phyloP scores from a whole-genome alignment of 2,888 invertebrate species.

The Hedya salicella region DNA sequence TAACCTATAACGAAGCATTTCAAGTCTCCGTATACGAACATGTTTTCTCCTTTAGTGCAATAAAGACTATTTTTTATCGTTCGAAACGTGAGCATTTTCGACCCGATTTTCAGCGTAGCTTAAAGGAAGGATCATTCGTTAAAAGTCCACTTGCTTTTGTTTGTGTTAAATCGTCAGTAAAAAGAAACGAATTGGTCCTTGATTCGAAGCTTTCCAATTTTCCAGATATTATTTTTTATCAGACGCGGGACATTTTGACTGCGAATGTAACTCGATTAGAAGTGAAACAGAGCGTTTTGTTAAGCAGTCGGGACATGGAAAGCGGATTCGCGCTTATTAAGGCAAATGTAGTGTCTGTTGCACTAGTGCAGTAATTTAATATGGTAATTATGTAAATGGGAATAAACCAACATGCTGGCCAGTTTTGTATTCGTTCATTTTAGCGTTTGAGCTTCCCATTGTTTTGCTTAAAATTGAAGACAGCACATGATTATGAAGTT shows the following conservation, averaged over 20 bases:
- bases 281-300: neutral
- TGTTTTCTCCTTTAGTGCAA: neutral
- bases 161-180: slow-evolving; percentile 47
- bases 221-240: slow-evolving; percentile 43
- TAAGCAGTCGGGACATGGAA: neutral
- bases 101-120: slow-evolving; percentile 31
- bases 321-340: slow-evolving; percentile 6
- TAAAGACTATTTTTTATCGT: slow-evolving; percentile 15
- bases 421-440: slow-evolving; percentile 4
- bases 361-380: slow-evolving; percentile 10
- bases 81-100: neutral
- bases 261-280: neutral
- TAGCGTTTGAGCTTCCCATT: neutral
- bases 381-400: slow-evolving; percentile 24
- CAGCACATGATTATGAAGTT: neutral
- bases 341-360: slow-evolving; percentile 7
- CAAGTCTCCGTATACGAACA: neutral
- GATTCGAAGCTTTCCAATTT: slow-evolving; percentile 44
- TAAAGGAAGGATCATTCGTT: slow-evolving; percentile 42
- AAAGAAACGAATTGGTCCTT: slow-evolving; percentile 42
- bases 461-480: neutral
- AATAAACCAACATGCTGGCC: neutral
- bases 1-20: slow-evolving; percentile 3
- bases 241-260: slow-evolving; percentile 10
- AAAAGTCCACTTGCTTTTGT: slow-evolving; percentile 45